These are phyloP conservation scores for Abrostola triplasia DNA, from an alignment of 2,888 invertebrate genomes.

Conservation along the genomic window DNA sequence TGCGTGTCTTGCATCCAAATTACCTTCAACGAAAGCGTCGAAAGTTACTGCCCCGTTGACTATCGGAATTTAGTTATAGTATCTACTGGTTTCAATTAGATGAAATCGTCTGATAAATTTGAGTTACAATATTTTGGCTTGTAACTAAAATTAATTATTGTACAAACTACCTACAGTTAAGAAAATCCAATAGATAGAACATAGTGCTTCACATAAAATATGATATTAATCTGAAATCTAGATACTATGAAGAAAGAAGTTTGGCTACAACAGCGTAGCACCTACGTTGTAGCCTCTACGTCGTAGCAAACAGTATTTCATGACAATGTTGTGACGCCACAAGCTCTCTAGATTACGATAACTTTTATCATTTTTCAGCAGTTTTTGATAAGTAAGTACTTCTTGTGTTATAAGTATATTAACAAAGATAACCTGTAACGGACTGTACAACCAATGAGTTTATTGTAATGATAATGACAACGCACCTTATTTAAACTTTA, in stretches of 20 bases:
- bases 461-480: too few relatives aligned
- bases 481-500: too few relatives aligned
- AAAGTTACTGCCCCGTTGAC: constrained; percentile 72
- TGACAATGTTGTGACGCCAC: constrained; percentile 6
- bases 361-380: background rate
- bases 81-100: constrained; percentile 55
- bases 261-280: constrained; percentile 9
- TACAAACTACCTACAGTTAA: too few relatives aligned
- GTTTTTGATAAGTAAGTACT: too few relatives aligned
- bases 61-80: constrained; percentile 67
- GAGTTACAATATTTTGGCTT: constrained; percentile 53
- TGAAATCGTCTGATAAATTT: constrained; percentile 54
- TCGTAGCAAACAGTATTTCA: constrained; percentile 20
- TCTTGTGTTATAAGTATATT: too few relatives aligned
- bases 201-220: too few relatives aligned
- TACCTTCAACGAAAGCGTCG: constrained; percentile 61
- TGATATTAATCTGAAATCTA: too few relatives aligned
- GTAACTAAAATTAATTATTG: constrained; percentile 7
- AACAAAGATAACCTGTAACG: too few relatives aligned
- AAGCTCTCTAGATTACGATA: background rate
- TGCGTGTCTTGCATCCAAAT: constrained; percentile 81
- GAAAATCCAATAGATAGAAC: too few relatives aligned
- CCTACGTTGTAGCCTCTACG: constrained; percentile 25
- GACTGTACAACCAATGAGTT: too few relatives aligned
- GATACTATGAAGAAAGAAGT: background rate